phyloP scores from a whole-genome alignment of 2,797 vertebrate genomes.

The Poeciliopsis turneri region DNA sequence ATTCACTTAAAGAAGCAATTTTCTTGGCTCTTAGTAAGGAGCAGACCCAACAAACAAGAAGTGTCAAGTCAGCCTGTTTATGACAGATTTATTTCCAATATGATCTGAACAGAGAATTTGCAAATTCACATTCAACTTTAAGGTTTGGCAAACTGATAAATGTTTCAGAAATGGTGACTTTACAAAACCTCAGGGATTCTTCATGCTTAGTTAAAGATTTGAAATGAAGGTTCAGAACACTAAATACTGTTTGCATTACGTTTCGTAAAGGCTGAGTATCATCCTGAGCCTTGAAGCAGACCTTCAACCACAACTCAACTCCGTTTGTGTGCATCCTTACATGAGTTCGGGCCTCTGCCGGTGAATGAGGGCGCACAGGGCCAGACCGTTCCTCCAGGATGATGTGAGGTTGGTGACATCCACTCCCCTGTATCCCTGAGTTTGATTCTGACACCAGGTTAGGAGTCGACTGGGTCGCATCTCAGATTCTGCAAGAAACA shows the following conservation, averaged over 20 bases:
- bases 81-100: not conserved
- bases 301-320: not conserved
- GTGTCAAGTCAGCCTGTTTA: not conserved
- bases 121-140: not conserved
- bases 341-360: slow-evolving; percentile 91
- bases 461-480: slow-evolving; percentile 88
- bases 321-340: slow-evolving; percentile 74
- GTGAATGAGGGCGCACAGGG: slow-evolving; percentile 94
- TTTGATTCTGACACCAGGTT: slow-evolving; percentile 95
- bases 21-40: slow-evolving; percentile 13
- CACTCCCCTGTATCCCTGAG: slow-evolving; percentile 88
- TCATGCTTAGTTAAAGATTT: not conserved
- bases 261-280: not conserved
- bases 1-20: not conserved
- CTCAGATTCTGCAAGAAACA: slow-evolving; percentile 84
- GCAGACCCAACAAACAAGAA: not conserved
- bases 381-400: slow-evolving; percentile 93
- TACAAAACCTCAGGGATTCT: not conserved
- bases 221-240: not conserved
- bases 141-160: not conserved
- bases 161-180: not conserved
- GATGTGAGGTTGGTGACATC: slow-evolving; percentile 86
- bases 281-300: not conserved
- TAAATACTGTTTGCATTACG: not conserved
- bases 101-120: not conserved